Conservation (phyloP, 1,140 invertebrate genomes). For the Theocolax elegans region DNA sequence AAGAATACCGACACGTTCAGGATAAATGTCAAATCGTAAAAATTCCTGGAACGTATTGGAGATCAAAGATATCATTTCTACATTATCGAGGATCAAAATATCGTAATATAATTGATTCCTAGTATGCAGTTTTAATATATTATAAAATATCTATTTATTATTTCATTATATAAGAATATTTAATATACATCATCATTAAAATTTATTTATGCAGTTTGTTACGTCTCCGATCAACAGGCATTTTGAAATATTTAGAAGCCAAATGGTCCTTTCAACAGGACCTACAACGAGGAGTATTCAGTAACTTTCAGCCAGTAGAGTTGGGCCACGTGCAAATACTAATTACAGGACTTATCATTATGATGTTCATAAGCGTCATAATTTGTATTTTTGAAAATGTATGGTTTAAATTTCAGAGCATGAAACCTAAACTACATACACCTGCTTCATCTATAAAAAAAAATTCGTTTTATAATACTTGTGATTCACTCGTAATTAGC, state of each 20-base stretch:
- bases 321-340: constrained; percentile 46
- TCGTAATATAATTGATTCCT: constrained; percentile 44
- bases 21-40: constrained; percentile 47
- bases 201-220: constrained; percentile 48
- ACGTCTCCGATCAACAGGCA: constrained; percentile 46
- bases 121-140: constrained; percentile 45
- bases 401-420: constrained; percentile 40
- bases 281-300: constrained; percentile 14
- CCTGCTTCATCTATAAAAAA: no score
- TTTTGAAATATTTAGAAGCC: constrained; percentile 50
- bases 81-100: constrained; percentile 45
- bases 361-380: constrained; percentile 44
- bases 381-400: constrained; percentile 53
- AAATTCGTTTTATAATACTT: no score
- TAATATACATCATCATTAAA: background rate
- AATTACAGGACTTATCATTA: constrained; percentile 34
- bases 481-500: no score
- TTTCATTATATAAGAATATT: background rate
- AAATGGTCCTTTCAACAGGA: constrained; percentile 48
- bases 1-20: constrained; percentile 42
- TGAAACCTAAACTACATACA: background rate
- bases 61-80: constrained; percentile 43
- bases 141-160: background rate
- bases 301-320: constrained; percentile 46
- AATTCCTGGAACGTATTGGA: constrained; percentile 43